Conservation (phyloP, 2,113 vertebrate species). For the Oryzias melastigma region DNA sequence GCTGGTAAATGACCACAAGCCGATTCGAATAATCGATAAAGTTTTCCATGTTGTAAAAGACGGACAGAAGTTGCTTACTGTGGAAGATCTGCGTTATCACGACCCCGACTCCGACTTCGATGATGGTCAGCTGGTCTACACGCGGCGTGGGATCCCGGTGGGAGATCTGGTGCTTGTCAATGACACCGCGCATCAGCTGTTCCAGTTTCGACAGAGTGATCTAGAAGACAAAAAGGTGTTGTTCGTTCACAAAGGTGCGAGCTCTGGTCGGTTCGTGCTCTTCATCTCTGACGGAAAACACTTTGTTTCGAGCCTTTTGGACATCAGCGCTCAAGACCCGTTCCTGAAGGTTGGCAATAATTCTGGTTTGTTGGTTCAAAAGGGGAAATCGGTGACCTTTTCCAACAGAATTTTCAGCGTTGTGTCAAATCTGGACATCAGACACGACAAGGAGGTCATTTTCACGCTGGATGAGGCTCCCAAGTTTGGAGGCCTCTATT, state of each 20-base stretch:
- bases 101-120: slow-evolving; percentile 87
- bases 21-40: slow-evolving; percentile 81
- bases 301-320: slow-evolving; percentile 81
- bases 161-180: slow-evolving; percentile 84
- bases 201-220: slow-evolving; percentile 86
- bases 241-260: slow-evolving; percentile 82
- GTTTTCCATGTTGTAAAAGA: slow-evolving; percentile 83
- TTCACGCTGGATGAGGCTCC: slow-evolving; percentile 75
- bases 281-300: slow-evolving; percentile 90
- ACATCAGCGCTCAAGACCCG: slow-evolving; percentile 83
- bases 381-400: slow-evolving; percentile 75
- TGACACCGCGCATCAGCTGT: slow-evolving; percentile 81
- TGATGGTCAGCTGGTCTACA: slow-evolving; percentile 83
- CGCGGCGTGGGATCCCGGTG: slow-evolving; percentile 83
- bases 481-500: slow-evolving; percentile 78
- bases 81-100: slow-evolving; percentile 83
- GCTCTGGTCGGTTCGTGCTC: slow-evolving; percentile 83
- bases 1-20: slow-evolving; percentile 90
- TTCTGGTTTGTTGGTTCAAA: slow-evolving; percentile 84
- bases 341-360: slow-evolving; percentile 81
- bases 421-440: slow-evolving; percentile 85
- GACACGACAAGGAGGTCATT: slow-evolving; percentile 74
- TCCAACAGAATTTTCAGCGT: slow-evolving; percentile 80
- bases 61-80: slow-evolving; percentile 82
- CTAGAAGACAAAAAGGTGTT: slow-evolving; percentile 81